Evolutionary conservation across 1,140 invertebrate genomes (phyloP).

Genomic region (Drosophila trapezifrons): DNA sequence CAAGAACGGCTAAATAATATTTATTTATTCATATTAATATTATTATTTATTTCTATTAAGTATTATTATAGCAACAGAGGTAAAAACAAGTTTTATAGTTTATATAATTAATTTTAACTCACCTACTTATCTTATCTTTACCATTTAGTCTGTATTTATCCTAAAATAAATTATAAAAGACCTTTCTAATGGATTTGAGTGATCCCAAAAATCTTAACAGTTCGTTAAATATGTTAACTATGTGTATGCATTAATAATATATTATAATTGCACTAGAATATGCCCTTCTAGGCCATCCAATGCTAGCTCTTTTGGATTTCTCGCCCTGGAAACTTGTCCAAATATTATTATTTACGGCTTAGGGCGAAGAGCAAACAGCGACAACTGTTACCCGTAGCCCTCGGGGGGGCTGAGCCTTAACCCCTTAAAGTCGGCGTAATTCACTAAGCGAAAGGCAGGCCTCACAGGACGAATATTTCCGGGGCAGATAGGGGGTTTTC

Average conservation of each 20-base stretch:
- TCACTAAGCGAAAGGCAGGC: conserved; percentile 74
- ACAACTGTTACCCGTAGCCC: conserved; percentile 74
- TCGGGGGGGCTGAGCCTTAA: conserved; percentile 70
- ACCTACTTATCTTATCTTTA: not conserved
- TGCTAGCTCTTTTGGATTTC: conserved; percentile 11
- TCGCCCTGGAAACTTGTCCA: conserved; percentile 57
- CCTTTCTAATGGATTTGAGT: not conserved
- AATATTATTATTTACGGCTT: conserved; percentile 83
- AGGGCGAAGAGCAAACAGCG: conserved; percentile 72
- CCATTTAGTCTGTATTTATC: not conserved
- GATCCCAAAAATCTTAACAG: not conserved
- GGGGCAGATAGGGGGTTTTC: not conserved
- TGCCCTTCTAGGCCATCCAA: conserved; percentile 29
- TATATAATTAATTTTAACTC: not conserved
- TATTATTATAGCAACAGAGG: no score
- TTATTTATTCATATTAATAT: no score
- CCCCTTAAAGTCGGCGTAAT: conserved; percentile 79
- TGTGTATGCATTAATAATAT: not conserved
- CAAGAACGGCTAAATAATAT: no score
- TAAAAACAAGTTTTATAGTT: no score
- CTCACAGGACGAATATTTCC: conserved; percentile 21
- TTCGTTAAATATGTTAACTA: not conserved
- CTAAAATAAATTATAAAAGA: not conserved
- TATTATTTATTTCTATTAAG: no score
- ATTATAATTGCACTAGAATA: not conserved